These are phyloP conservation scores for Trichonephila clavata DNA, from an alignment of 1,140 invertebrate genomes.

Conservation along the genomic window DNA sequence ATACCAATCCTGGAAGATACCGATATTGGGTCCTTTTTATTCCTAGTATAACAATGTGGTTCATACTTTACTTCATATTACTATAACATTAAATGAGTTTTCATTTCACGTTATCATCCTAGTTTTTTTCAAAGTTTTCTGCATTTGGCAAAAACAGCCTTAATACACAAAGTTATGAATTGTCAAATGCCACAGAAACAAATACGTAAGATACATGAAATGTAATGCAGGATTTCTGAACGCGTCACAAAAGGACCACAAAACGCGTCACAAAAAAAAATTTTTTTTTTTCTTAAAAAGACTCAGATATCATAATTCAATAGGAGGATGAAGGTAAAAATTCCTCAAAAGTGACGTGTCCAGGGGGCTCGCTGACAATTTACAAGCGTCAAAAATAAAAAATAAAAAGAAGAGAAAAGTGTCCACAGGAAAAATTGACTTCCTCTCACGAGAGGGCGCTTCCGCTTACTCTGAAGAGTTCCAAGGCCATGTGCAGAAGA, in stretches of 20 bases:
- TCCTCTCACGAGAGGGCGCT: slow-evolving; percentile 65
- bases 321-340: neutral
- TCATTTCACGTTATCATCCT: too few relatives aligned
- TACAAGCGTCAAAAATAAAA: neutral
- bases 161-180: too few relatives aligned
- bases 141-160: too few relatives aligned
- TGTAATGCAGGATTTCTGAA: neutral
- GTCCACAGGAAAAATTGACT: neutral
- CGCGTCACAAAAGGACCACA: neutral
- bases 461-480: neutral
- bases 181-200: too few relatives aligned
- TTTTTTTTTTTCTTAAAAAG: neutral
- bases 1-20: too few relatives aligned
- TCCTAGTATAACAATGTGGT: too few relatives aligned
- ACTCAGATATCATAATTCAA: neutral
- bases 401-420: neutral
- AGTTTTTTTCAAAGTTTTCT: too few relatives aligned
- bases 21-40: too few relatives aligned
- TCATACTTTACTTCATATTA: too few relatives aligned
- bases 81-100: too few relatives aligned
- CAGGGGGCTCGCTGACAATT: neutral
- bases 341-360: neutral
- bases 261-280: neutral
- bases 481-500: slow-evolving; percentile 41
- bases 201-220: too few relatives aligned